phyloP scores from a whole-genome alignment of 2,888 invertebrate species.

The Ptilodon capucinus region DNA sequence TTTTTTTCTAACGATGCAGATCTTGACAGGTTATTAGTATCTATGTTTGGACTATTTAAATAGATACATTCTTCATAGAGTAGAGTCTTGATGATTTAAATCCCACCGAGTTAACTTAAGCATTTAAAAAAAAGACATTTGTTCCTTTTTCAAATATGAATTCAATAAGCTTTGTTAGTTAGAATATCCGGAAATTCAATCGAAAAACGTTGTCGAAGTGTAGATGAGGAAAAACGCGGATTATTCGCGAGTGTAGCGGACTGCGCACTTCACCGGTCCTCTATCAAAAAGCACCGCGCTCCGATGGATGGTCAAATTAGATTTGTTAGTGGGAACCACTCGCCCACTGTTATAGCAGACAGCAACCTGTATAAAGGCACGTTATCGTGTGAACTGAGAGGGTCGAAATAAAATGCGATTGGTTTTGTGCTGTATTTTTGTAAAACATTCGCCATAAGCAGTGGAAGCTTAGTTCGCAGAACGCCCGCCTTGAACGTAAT shows the following conservation, averaged over 20 bases:
- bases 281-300: conserved; percentile 42
- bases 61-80: too few species aligned
- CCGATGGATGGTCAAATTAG: conserved; percentile 39
- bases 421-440: too few species aligned
- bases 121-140: neutral
- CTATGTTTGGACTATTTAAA: too few species aligned
- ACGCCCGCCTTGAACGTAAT: too few species aligned
- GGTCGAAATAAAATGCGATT: too few species aligned
- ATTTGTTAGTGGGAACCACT: conserved; percentile 36
- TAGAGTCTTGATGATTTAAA: too few species aligned
- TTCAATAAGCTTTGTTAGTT: neutral
- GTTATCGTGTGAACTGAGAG: too few species aligned
- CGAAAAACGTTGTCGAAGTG: neutral
- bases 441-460: too few species aligned
- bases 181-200: neutral
- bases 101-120: too few species aligned
- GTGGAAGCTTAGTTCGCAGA: too few species aligned
- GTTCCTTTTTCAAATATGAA: neutral
- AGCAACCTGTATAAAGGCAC: neutral
- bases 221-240: neutral
- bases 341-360: neutral
- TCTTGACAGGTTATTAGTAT: too few species aligned
- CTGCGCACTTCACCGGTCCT: conserved; percentile 40
- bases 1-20: too few species aligned
- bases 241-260: conserved; percentile 1